phyloP scores from a whole-genome alignment of 2,888 invertebrate species.

The Acanthacorydalis orientalis region DNA sequence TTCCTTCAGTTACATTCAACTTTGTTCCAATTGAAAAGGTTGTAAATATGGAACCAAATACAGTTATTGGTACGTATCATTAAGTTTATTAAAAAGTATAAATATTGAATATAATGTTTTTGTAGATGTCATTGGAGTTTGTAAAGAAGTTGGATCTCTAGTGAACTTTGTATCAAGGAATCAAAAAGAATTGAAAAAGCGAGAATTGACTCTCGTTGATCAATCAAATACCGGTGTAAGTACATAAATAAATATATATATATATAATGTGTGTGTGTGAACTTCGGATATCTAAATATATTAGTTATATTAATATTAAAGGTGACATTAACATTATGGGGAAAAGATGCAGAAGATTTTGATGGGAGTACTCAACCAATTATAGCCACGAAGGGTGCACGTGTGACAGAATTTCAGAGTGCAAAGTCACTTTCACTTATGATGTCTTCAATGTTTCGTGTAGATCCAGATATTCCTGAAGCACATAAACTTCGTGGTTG shows the following conservation, averaged over 20 bases:
- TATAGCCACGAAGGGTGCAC: constrained; percentile 69
- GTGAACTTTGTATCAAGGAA: constrained; percentile 55
- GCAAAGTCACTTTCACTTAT: constrained; percentile 48
- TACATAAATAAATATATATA: too few species aligned
- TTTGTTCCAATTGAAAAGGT: constrained; percentile 31
- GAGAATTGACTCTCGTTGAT: constrained; percentile 79
- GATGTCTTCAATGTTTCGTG: constrained; percentile 41
- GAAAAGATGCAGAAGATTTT: constrained; percentile 71
- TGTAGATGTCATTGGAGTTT: constrained; percentile 79
- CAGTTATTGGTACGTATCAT: constrained; percentile 47
- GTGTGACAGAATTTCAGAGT: constrained; percentile 75
- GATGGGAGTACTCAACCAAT: constrained; percentile 62
- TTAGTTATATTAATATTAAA: constrained; percentile 16
- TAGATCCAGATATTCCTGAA: constrained; percentile 81
- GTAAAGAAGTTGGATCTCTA: constrained; percentile 54
- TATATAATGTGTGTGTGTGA: not conserved
- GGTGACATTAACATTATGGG: constrained; percentile 84
- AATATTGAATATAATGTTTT: constrained; percentile 9
- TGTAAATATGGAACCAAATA: constrained; percentile 44
- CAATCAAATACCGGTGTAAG: constrained; percentile 54
- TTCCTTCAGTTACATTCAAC: constrained; percentile 45
- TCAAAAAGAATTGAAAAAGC: constrained; percentile 73
- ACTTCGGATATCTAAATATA: not conserved
- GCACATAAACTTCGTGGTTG: constrained; percentile 78
- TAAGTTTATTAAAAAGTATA: not conserved